These are phyloP conservation scores for Austrolebias charrua DNA, from an alignment of 2,797 vertebrate species.

Conservation along the genomic window DNA sequence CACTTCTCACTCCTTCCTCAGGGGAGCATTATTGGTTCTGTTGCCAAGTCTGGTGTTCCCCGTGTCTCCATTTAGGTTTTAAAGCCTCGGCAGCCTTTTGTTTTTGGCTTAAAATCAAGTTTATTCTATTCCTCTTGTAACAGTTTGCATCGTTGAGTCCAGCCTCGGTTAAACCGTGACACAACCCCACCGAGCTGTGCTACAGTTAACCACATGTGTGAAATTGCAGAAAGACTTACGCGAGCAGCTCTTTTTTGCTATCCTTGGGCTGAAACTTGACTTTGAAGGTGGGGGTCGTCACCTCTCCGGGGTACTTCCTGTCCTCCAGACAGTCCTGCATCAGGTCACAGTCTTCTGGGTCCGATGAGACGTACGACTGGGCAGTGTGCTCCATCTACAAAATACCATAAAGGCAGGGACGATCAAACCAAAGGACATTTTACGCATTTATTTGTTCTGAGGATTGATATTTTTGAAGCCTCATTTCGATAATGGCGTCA, in stretches of 20 bases:
- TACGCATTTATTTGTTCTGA: too few species aligned
- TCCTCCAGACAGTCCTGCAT: slow-evolving; percentile 91
- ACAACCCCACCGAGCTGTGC: too few species aligned
- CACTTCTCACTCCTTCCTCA: too few species aligned
- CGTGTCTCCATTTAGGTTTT: too few species aligned
- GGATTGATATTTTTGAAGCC: neutral
- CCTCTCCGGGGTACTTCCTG: slow-evolving; percentile 95
- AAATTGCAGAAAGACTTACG: slow-evolving; percentile 80
- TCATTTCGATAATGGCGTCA: slow-evolving; percentile 3
- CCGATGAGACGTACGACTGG: slow-evolving; percentile 93
- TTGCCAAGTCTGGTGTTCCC: too few species aligned
- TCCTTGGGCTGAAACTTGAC: slow-evolving; percentile 98
- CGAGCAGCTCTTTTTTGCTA: slow-evolving; percentile 94
- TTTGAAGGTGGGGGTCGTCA: slow-evolving; percentile 94
- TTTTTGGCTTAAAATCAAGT: too few species aligned
- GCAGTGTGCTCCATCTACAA: slow-evolving; percentile 91
- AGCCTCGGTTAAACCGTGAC: too few species aligned
- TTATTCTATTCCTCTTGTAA: too few species aligned
- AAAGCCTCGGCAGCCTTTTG: too few species aligned
- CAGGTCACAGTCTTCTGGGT: slow-evolving; percentile 93
- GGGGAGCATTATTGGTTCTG: too few species aligned
- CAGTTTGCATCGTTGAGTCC: too few species aligned
- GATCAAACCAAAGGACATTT: neutral
- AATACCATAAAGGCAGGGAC: neutral
- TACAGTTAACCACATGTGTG: too few species aligned